Percentiles rank a stretch among this genome's conserved stretches.
Evolutionary conservation across 2,797 vertebrate species (phyloP).

Genomic region (Schizopygopsis malacanthus): DNA sequence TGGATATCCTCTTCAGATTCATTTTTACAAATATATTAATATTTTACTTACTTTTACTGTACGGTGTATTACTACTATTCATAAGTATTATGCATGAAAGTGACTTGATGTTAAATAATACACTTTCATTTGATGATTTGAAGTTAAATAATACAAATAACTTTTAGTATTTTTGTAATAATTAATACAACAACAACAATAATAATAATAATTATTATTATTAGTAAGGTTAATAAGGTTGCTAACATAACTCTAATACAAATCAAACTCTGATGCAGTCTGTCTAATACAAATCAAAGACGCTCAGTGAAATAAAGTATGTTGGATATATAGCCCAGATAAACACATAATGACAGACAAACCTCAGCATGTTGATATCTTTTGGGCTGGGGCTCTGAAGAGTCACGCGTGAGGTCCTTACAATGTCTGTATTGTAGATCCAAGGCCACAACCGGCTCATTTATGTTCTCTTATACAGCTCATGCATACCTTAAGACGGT

Average conservation of each 20-base stretch:
- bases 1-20: neutral
- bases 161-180: neutral
- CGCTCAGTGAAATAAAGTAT: neutral
- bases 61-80: neutral
- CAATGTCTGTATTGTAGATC: slow-evolving; percentile 56
- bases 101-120: too few relatives aligned
- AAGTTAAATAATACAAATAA: neutral
- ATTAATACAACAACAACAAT: neutral
- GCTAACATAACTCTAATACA: neutral
- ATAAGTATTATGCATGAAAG: neutral
- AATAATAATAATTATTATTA: neutral
- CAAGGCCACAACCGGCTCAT: slow-evolving; percentile 67
- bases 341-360: slow-evolving; percentile 49
- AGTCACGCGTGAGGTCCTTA: slow-evolving; percentile 62
- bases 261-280: neutral
- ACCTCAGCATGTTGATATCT: slow-evolving; percentile 72
- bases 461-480: slow-evolving; percentile 59
- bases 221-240: neutral
- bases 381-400: slow-evolving; percentile 57
- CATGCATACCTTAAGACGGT: slow-evolving; percentile 51
- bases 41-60: neutral
- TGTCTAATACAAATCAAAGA: neutral
- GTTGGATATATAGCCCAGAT: neutral
- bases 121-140: too few relatives aligned
- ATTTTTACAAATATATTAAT: neutral